Conservation (phyloP, 2,888 invertebrate genomes). For the Dasypolia templi region DNA sequence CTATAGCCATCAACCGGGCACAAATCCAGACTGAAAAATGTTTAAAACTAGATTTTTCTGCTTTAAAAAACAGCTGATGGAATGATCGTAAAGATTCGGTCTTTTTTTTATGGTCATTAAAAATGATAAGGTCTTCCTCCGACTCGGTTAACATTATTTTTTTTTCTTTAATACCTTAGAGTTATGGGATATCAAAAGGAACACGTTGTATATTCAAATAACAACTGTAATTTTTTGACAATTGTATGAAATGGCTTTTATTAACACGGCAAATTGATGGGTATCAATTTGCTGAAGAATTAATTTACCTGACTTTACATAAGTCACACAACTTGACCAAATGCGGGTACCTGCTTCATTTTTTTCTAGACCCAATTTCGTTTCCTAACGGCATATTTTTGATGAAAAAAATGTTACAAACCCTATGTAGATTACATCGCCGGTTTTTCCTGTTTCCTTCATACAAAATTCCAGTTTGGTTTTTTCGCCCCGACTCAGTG, state of each 20-base stretch:
- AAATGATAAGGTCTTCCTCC: too few species aligned
- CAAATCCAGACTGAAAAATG: too few species aligned
- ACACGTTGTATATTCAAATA: neutral
- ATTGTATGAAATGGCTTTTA: neutral
- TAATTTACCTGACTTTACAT: neutral
- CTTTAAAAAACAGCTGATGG: too few species aligned
- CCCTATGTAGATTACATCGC: slow-evolving; percentile 36
- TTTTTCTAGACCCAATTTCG: neutral
- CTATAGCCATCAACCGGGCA: too few species aligned
- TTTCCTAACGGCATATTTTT: slow-evolving; percentile 36
- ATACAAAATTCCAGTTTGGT: slow-evolving; percentile 35
- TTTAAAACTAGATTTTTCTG: too few species aligned
- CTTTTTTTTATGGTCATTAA: too few species aligned
- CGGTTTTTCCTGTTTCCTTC: slow-evolving; percentile 33
- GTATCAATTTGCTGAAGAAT: neutral
- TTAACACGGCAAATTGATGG: neutral
- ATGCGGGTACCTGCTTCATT: neutral
- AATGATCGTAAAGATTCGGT: too few species aligned
- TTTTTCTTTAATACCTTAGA: too few species aligned
- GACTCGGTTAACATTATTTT: too few species aligned
- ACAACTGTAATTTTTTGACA: neutral
- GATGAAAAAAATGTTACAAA: slow-evolving; percentile 28
- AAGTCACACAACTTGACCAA: neutral
- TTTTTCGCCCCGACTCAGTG: slow-evolving; percentile 36
- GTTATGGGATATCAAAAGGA: too few species aligned